Conservation (phyloP, 2,888 invertebrate genomes). For the Nysson spinosus region DNA sequence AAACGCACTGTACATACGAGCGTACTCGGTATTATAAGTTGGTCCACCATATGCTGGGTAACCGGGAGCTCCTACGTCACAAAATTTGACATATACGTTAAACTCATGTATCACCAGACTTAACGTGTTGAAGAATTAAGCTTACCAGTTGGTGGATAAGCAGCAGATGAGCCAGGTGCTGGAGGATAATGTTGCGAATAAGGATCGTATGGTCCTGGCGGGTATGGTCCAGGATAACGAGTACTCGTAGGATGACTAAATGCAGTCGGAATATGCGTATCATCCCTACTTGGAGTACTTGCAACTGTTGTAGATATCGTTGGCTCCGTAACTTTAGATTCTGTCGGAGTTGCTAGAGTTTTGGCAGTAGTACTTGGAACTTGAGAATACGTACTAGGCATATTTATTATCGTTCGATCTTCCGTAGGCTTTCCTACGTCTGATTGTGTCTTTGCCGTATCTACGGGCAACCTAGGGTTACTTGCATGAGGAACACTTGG, state of each 20-base stretch:
- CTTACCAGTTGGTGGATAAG: conserved; percentile 73
- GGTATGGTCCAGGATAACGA: conserved; percentile 72
- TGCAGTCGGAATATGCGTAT: conserved; percentile 71
- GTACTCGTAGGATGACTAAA: conserved; percentile 73
- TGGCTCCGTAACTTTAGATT: conserved; percentile 52
- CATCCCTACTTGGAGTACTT: conserved; percentile 62
- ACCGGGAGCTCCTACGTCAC: conserved; percentile 68
- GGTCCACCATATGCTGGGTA: conserved; percentile 74
- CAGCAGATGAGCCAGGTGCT: conserved; percentile 69
- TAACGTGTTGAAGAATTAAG: conserved; percentile 28
- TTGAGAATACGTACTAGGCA: conserved; percentile 60
- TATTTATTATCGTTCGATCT: conserved; percentile 54
- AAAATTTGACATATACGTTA: conserved; percentile 13
- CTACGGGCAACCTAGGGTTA: conserved; percentile 57
- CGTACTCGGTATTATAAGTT: conserved; percentile 73
- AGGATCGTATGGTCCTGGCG: conserved; percentile 74
- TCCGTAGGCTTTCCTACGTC: conserved; percentile 54
- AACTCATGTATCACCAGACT: no score
- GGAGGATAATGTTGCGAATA: conserved; percentile 75
- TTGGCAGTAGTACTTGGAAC: conserved; percentile 55
- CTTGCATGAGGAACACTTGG: conserved; percentile 65
- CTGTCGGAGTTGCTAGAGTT: conserved; percentile 51
- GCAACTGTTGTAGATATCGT: conserved; percentile 45
- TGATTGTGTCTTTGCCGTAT: conserved; percentile 52
- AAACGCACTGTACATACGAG: conserved; percentile 75